Conservation (phyloP, 1,140 invertebrate species). For the Penaeus japonicus region DNA sequence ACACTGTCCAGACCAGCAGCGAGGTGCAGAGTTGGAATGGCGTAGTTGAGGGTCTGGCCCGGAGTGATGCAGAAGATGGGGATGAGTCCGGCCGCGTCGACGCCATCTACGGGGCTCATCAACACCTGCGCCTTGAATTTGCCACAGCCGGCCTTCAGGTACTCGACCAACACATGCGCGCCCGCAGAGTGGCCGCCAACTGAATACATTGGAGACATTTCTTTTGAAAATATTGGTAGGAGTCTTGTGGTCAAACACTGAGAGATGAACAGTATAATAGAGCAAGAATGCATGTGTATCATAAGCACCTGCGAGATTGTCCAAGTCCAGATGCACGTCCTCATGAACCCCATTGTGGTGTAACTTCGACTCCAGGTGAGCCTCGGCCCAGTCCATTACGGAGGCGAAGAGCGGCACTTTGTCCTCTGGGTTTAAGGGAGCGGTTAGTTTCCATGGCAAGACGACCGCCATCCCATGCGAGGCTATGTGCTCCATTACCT, state of each 20-base stretch:
- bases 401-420: constrained; percentile 42
- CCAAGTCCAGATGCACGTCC: constrained; percentile 38
- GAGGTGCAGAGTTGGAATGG: constrained; percentile 58
- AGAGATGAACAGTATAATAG: background rate
- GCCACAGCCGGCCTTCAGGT: constrained; percentile 56
- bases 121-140: constrained; percentile 52
- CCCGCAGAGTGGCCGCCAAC: constrained; percentile 57
- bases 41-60: constrained; percentile 59
- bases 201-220: background rate
- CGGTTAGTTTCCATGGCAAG: constrained; percentile 28
- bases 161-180: constrained; percentile 54
- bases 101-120: constrained; percentile 60
- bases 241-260: background rate
- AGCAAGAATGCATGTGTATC: background rate
- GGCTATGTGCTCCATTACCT: constrained; percentile 25
- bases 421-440: constrained; percentile 27
- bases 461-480: constrained; percentile 57
- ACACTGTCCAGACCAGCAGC: constrained; percentile 55
- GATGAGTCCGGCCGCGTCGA: constrained; percentile 55
- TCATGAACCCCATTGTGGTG: constrained; percentile 34
- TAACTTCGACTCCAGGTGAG: constrained; percentile 38
- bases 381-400: constrained; percentile 49
- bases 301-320: constrained; percentile 40
- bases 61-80: constrained; percentile 59
- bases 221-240: background rate